Evolutionary conservation across 2,888 invertebrate species (phyloP).

Genomic region (Sesia bembeciformis): DNA sequence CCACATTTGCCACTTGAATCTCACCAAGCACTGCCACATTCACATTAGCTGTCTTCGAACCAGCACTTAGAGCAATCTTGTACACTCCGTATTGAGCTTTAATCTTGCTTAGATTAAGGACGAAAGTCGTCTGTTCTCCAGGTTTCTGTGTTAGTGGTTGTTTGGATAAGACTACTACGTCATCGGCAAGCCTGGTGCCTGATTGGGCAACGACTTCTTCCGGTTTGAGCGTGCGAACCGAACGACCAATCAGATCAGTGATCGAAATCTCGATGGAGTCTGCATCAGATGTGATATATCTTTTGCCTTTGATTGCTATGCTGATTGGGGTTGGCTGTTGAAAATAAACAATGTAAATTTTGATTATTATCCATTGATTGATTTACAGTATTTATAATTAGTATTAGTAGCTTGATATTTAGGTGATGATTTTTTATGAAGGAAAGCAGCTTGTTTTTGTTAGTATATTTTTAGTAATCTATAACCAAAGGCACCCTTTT

Average conservation of each 20-base stretch:
- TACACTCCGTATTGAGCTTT: slow-evolving; percentile 91
- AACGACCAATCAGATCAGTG: slow-evolving; percentile 83
- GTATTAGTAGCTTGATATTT: too few relatives aligned
- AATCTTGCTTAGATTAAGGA: slow-evolving; percentile 83
- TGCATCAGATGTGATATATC: slow-evolving; percentile 83
- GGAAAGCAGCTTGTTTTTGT: too few relatives aligned
- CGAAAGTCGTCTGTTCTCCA: slow-evolving; percentile 79
- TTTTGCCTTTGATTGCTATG: slow-evolving; percentile 84
- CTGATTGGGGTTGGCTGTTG: slow-evolving; percentile 86
- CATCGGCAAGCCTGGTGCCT: slow-evolving; percentile 82
- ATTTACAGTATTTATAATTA: too few relatives aligned
- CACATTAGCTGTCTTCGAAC: slow-evolving; percentile 74
- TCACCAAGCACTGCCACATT: slow-evolving; percentile 83
- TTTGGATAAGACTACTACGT: slow-evolving; percentile 82
- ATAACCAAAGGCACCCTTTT: too few relatives aligned
- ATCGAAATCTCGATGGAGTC: slow-evolving; percentile 83
- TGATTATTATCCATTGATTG: not conserved
- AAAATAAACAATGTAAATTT: not conserved
- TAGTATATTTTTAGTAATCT: too few relatives aligned
- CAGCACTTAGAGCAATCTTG: slow-evolving; percentile 84
- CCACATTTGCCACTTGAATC: slow-evolving; percentile 83
- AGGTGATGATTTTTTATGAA: too few relatives aligned
- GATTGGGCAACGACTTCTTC: slow-evolving; percentile 84
- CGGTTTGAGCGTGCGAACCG: slow-evolving; percentile 76
- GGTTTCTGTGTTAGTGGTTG: slow-evolving; percentile 70